Percentiles rank a stretch among this genome's conserved stretches.
Conservation (phyloP, 1,140 invertebrate genomes). For the Muscidifurax raptorellus region DNA sequence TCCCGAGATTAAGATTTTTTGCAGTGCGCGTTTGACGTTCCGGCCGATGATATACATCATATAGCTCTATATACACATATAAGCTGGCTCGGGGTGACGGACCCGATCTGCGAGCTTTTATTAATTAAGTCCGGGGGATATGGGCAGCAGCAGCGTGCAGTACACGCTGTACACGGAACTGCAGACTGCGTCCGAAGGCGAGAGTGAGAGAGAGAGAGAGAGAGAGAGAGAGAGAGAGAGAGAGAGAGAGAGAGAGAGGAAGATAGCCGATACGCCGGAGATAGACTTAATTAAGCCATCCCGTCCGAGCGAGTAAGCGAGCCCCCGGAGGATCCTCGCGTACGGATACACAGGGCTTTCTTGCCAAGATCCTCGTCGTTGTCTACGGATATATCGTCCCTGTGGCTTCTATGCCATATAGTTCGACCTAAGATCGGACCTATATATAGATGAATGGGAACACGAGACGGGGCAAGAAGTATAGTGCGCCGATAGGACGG, state of each 20-base stretch:
- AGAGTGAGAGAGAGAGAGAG: too few relatives aligned
- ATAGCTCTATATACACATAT: not conserved
- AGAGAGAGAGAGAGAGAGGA: not conserved
- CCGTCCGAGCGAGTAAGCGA: not conserved
- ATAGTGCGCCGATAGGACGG: not conserved
- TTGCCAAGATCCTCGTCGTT: not conserved
- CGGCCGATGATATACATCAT: not conserved
- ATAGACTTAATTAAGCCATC: slow-evolving; percentile 44
- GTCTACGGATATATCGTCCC: not conserved
- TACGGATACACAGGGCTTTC: slow-evolving; percentile 3
- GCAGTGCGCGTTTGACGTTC: not conserved
- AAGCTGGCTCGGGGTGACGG: not conserved
- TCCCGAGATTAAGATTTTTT: not conserved
- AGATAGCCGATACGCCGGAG: slow-evolving; percentile 31
- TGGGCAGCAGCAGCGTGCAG: not conserved
- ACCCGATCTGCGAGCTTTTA: slow-evolving; percentile 10
- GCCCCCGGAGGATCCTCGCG: slow-evolving; percentile 9
- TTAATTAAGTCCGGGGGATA: slow-evolving; percentile 24
- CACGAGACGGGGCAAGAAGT: not conserved
- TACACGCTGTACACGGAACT: not conserved
- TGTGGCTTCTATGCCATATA: not conserved
- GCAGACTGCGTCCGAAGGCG: not conserved
- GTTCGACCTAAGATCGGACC: not conserved
- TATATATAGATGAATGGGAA: not conserved
- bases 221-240: not conserved